Percentiles rank a stretch among this genome's conserved stretches.
Evolutionary conservation across 1,140 invertebrate species (phyloP).

Genomic region (Rhagoletis zephyria): DNA sequence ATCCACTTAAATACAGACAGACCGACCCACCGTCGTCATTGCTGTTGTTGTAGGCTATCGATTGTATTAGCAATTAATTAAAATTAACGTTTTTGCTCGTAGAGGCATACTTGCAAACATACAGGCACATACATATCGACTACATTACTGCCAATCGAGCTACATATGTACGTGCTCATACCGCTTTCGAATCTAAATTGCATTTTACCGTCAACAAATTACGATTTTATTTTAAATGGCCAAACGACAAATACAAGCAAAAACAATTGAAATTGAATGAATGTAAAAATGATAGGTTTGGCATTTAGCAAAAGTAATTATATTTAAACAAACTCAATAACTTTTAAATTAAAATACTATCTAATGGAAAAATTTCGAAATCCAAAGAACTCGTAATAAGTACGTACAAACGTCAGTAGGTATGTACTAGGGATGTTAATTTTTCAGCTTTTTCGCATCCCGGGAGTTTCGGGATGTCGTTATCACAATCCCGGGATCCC

Average conservation of each 20-base stretch:
- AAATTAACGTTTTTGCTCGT: slow-evolving; percentile 1
- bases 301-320: not conserved
- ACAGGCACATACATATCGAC: not conserved
- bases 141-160: not conserved
- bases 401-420: no score
- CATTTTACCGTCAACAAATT: slow-evolving; percentile 29
- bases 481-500: no score
- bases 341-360: not conserved
- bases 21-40: not conserved
- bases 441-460: no score
- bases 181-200: slow-evolving; percentile 31
- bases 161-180: not conserved
- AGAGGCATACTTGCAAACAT: not conserved
- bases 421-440: no score
- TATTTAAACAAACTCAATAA: not conserved
- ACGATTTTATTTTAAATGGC: slow-evolving; percentile 29
- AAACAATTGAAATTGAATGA: not conserved
- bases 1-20: not conserved
- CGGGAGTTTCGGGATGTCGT: no score
- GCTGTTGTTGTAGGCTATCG: slow-evolving; percentile 17
- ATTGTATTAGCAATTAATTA: slow-evolving; percentile 46
- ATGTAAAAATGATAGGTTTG: not conserved
- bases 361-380: not conserved
- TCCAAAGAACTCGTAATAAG: no score
- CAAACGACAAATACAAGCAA: slow-evolving; percentile 12